Evolutionary conservation across 2,888 invertebrate genomes (phyloP), one percentile per base, ranked within the genome.

Genomic region (Myathropa florea): DNA sequence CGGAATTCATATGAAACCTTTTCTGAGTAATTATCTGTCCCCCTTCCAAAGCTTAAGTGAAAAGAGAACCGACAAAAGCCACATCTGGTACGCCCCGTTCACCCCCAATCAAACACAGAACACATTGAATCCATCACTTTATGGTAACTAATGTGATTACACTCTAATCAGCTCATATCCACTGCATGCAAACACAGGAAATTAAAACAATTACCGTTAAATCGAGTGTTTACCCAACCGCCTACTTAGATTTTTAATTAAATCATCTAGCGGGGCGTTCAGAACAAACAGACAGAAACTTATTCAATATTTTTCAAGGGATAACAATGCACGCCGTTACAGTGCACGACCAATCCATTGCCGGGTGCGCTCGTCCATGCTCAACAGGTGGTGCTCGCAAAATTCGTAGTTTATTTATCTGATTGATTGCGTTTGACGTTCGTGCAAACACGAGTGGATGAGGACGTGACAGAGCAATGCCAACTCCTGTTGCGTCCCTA

Each of bases 351-450:
- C 46, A 46, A 46, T 46, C 46, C 18, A 18, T 46, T 46, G 46
- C n/a, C n/a, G n/a, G n/a, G n/a, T n/a, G n/a, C n/a, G n/a, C 46
- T 46, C 46, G 46, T 4, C 9, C 46, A 46, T 18, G 46, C 33
- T 18, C 80, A 81, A 81, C 73, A 81, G 73, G 80, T 81, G 67
- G 63, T 30, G 33, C n/a, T n/a, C 14, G 55, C 10, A 55, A 53
- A 61, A 33, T 59, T 81, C 72, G 61, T 61, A 67, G 73, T 81
- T 81, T 73, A 73, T 73, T 73, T 63, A 73, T 63, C 68, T 67
- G 80, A 81, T 67, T 81, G 80, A 68, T 81, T 81, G 68, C 63
- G 59, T 61, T 39, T 33, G 61, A 24, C 64, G 55, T 65, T 73
- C 30, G 67, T 67, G 64, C 46, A 79, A 79, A 73, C 73, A 60